Evolutionary conservation across 2,888 invertebrate genomes (phyloP).

Genomic region (Anarsia innoxiella): DNA sequence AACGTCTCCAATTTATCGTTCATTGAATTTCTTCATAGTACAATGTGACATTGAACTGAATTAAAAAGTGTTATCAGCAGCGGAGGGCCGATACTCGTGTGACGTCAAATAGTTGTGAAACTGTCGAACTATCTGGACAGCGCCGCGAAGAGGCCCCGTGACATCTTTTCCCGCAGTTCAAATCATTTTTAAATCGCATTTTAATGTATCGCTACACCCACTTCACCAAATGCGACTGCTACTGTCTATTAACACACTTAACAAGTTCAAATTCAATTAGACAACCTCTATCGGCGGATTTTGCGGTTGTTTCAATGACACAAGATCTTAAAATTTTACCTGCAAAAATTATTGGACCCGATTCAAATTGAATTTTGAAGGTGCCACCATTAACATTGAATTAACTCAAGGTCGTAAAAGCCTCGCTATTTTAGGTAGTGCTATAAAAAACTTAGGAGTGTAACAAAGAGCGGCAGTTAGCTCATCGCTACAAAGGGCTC

Average conservation of each 20-base stretch:
- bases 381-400: constrained; percentile 27
- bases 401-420: constrained; percentile 38
- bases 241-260: constrained; percentile 50
- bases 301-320: constrained; percentile 30
- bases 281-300: constrained; percentile 21
- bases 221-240: constrained; percentile 33
- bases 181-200: constrained; percentile 57
- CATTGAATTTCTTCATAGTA: constrained; percentile 56
- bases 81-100: constrained; percentile 48
- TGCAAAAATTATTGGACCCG: constrained; percentile 23
- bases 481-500: constrained; percentile 36
- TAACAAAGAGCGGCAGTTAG: constrained; percentile 40
- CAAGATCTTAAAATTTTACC: constrained; percentile 23
- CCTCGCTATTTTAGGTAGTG: constrained; percentile 28
- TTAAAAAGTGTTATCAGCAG: constrained; percentile 61
- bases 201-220: constrained; percentile 44
- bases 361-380: constrained; percentile 21
- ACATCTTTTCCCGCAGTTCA: constrained; percentile 42
- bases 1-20: constrained; percentile 39
- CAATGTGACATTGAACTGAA: constrained; percentile 65
- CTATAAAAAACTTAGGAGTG: constrained; percentile 15
- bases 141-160: constrained; percentile 37
- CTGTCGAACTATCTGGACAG: constrained; percentile 34
- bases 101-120: constrained; percentile 44
- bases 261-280: constrained; percentile 41